A percentile compares a stretch with the other conserved stretches of the same genome.
phyloP scores from a whole-genome alignment of 2,113 vertebrate genomes.

The Dolichallabes microphthalmus region DNA sequence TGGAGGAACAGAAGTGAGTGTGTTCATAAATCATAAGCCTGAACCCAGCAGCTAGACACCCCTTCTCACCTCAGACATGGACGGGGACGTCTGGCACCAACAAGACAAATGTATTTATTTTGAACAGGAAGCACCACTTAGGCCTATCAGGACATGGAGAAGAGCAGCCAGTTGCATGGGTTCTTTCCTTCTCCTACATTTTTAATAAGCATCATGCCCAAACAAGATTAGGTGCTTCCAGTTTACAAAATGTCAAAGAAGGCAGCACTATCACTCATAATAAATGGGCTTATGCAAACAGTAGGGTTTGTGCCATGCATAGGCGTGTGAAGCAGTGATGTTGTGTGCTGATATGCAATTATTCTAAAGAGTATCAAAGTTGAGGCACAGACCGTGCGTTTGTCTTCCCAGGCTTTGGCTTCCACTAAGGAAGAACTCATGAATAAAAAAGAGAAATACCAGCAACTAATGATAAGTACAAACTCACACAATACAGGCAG shows the following conservation, averaged over 20 bases:
- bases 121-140: conserved; percentile 66
- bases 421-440: conserved; percentile 69
- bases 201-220: conserved; percentile 79
- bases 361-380: conserved; percentile 82
- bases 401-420: conserved; percentile 56
- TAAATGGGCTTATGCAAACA: conserved; percentile 82
- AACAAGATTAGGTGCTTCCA: conserved; percentile 80
- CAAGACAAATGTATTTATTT: conserved; percentile 81
- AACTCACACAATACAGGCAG: background rate
- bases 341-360: conserved; percentile 80
- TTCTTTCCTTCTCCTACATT: conserved; percentile 73
- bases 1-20: background rate
- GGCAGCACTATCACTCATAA: conserved; percentile 80
- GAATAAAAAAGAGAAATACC: conserved; percentile 66
- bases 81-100: conserved; percentile 59
- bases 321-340: conserved; percentile 72
- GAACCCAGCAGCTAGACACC: conserved; percentile 64
- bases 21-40: conserved; percentile 74
- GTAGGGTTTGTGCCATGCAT: conserved; percentile 72
- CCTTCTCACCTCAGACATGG: conserved; percentile 68
- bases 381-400: conserved; percentile 63
- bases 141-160: conserved; percentile 71
- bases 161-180: conserved; percentile 62
- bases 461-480: conserved; percentile 48
- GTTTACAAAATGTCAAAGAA: conserved; percentile 78